phyloP scores from a whole-genome alignment of 2,797 vertebrate genomes.

The Melanotaenia nigrans region DNA sequence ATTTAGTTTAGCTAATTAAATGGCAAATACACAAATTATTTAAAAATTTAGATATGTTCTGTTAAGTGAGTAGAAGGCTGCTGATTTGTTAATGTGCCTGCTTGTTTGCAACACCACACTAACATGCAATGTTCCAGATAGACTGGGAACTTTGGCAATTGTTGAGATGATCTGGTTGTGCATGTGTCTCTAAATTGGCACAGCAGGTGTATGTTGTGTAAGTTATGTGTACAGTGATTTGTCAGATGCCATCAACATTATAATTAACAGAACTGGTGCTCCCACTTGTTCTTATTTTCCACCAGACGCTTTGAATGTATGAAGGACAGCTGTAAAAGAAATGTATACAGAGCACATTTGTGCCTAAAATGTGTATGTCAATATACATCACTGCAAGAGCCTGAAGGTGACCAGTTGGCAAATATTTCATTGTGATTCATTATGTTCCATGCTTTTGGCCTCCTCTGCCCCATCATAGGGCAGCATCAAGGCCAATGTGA shows the following conservation, averaged over 20 bases:
- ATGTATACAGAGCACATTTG: background rate
- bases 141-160: background rate
- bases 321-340: background rate
- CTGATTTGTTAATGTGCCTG: background rate
- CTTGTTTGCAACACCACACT: background rate
- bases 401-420: conserved; percentile 47
- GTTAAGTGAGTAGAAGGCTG: background rate
- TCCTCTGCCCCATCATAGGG: conserved; percentile 21
- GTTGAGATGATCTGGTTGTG: background rate
- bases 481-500: conserved; percentile 40
- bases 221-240: background rate
- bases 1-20: too few relatives aligned
- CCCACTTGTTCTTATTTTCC: background rate
- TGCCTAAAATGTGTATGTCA: conserved; percentile 22
- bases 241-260: background rate
- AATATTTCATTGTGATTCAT: conserved; percentile 55
- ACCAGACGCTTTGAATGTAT: background rate
- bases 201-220: background rate
- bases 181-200: background rate
- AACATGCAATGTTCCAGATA: background rate
- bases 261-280: background rate
- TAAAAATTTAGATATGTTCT: background rate
- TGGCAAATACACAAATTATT: too few relatives aligned
- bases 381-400: conserved; percentile 27
- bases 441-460: conserved; percentile 28